phyloP scores from a whole-genome alignment of 2,113 vertebrate species.

The Euleptes europaea region DNA sequence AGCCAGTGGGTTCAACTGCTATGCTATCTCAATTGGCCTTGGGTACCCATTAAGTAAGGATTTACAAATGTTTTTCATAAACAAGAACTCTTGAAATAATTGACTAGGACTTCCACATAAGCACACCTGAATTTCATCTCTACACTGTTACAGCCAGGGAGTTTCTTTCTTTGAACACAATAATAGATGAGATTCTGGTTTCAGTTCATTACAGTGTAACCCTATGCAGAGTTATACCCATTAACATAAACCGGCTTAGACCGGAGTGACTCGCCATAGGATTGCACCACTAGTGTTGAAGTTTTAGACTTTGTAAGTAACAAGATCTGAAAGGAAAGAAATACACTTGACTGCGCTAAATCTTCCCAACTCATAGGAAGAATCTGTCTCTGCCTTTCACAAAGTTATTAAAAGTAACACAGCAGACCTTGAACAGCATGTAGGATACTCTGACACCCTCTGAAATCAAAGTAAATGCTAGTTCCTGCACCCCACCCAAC shows the following conservation, averaged over 20 bases:
- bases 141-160: background rate
- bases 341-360: background rate
- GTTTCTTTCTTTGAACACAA: background rate
- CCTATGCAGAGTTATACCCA: too few species aligned
- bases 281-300: background rate
- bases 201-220: background rate
- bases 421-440: background rate
- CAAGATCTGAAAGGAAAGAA: background rate
- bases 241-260: too few species aligned
- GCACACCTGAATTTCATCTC: background rate
- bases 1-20: background rate
- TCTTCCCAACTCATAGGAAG: background rate
- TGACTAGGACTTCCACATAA: background rate
- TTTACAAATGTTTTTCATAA: background rate
- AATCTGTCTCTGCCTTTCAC: background rate
- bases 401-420: background rate
- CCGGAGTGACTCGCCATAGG: too few species aligned
- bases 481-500: conserved; percentile 31
- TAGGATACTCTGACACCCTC: conserved; percentile 19
- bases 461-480: conserved; percentile 33
- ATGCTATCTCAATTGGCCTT: background rate
- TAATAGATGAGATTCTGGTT: background rate
- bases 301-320: background rate
- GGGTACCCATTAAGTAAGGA: background rate
- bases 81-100: background rate